Base-by-base conservation (phyloP, 2,113 vertebrate species). In the Rhinoptilus africanus region DNA sequence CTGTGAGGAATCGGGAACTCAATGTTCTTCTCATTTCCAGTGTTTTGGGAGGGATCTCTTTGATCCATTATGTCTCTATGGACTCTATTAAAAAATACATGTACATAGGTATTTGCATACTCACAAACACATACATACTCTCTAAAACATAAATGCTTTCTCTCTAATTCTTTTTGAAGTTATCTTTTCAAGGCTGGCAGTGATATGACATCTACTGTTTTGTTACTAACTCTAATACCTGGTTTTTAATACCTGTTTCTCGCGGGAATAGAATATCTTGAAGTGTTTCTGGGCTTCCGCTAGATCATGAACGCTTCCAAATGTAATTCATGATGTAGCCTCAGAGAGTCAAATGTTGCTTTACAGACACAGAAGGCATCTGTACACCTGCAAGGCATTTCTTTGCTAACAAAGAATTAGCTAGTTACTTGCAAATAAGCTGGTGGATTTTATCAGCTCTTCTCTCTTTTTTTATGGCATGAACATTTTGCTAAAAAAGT, bases 11-110 rank as follows among this genome's bases (percentile, higher is more conserved):
- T 5, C 1, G 2, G 14, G 27, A 41, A 12, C 8, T 85, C 6
- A 0, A 0, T 0, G 1, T 56, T 86, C 20, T 57, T 83, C 30
- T 54, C 1, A 8, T 56, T 75, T 41, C 28, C 23, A n/a, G 41
- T 57, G 28, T 53, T 85, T 48, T 41, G 41, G 39, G 41, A 79
- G 26, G 35, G 10, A 45, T 72, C 14, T 79, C 62, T 39, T 39
- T 53, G 41, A 50, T 15, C 48, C 37, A 26, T 16, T 60, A 8
- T 24, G 3, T 88, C 37, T 15, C 64, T 60, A 5, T 7, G 20
- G 37, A 34, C 28, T 54, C 71, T 2, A 39, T 37, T 59, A 8
- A 56, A 71, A 75, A 28, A 1, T 48, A 63, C 20, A 27, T 3
- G 12, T 60, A 8, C 5, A 1, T 23, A 50, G 26, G 9, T 45